Percentiles rank a stretch among this genome's conserved stretches.
Evolutionary conservation across 1,140 invertebrate species (phyloP).

Genomic region (Tetranychus urticae): DNA sequence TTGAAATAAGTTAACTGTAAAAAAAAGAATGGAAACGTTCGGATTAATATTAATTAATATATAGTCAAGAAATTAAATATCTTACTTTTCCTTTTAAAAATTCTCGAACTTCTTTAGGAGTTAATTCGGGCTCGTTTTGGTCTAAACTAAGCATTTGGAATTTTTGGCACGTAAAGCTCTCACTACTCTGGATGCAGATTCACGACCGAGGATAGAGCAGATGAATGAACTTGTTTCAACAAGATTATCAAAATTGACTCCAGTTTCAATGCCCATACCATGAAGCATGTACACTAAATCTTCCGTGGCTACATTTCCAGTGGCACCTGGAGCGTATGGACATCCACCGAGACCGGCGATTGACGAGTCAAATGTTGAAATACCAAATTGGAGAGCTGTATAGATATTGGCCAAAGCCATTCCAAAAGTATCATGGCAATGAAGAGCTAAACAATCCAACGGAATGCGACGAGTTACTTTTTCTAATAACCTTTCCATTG

Average conservation of each 20-base stretch:
- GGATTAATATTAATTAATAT: background rate
- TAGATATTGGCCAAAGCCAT: slow-evolving; percentile 83
- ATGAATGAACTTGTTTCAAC: slow-evolving; percentile 62
- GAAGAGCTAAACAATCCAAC: slow-evolving; percentile 52
- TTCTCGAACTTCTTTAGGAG: slow-evolving; percentile 7
- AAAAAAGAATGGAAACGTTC: background rate
- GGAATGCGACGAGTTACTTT: slow-evolving; percentile 39
- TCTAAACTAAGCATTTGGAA: slow-evolving; percentile 14
- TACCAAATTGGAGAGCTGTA: slow-evolving; percentile 38
- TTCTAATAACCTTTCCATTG: slow-evolving; percentile 44
- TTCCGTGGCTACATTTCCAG: slow-evolving; percentile 87
- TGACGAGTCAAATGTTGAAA: slow-evolving; percentile 8
- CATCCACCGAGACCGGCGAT: slow-evolving; percentile 93
- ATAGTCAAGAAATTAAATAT: background rate
- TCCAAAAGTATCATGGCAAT: slow-evolving; percentile 96
- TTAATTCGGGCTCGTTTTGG: slow-evolving; percentile 15
- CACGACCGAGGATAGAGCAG: slow-evolving; percentile 38
- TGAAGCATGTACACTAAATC: slow-evolving; percentile 88
- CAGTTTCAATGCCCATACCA: slow-evolving; percentile 61
- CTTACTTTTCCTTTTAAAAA: slow-evolving; percentile 10
- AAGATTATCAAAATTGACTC: slow-evolving; percentile 52
- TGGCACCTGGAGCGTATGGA: slow-evolving; percentile 81
- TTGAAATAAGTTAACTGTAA: slow-evolving; percentile 48
- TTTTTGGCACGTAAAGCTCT: slow-evolving; percentile 26
- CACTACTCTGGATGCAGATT: slow-evolving; percentile 60